phyloP scores from a whole-genome alignment of 2,797 vertebrate genomes.

The Coilia nasus region DNA sequence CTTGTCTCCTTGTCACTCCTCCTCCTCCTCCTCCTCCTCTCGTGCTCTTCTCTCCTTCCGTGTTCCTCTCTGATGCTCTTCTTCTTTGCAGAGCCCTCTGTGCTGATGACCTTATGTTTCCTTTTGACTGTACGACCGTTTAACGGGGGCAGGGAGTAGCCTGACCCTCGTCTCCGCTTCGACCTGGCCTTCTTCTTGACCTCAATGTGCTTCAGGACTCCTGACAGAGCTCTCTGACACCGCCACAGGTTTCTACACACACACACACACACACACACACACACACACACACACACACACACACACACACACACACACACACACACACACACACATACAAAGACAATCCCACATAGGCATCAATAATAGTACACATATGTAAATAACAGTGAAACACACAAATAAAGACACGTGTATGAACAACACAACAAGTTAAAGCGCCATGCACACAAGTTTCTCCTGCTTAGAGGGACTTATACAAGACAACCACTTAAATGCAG shows the following conservation, averaged over 20 bases:
- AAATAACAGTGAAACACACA: neutral
- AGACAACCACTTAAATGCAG: neutral
- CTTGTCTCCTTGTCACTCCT: no score
- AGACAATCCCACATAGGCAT: neutral
- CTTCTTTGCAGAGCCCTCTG: no score
- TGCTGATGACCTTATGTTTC: neutral
- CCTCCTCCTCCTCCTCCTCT: no score
- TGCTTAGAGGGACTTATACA: neutral
- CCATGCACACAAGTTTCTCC: neutral
- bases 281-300: no score
- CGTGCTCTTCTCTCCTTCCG: no score
- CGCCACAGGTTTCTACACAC: neutral
- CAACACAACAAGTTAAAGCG: neutral
- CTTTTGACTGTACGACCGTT: neutral
- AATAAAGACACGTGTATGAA: neutral
- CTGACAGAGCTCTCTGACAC: neutral
- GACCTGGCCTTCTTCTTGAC: neutral
- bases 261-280: no score
- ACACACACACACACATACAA: neutral
- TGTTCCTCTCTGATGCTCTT: no score
- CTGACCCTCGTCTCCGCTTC: neutral
- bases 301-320: neutral
- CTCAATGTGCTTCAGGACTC: neutral
- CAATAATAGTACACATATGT: no score
- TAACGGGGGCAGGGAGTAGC: neutral